Percentiles rank a stretch among this genome's conserved stretches.
These are phyloP conservation scores for Mallotus villosus DNA, from an alignment of 2,797 vertebrate genomes.

Conservation along the genomic window DNA sequence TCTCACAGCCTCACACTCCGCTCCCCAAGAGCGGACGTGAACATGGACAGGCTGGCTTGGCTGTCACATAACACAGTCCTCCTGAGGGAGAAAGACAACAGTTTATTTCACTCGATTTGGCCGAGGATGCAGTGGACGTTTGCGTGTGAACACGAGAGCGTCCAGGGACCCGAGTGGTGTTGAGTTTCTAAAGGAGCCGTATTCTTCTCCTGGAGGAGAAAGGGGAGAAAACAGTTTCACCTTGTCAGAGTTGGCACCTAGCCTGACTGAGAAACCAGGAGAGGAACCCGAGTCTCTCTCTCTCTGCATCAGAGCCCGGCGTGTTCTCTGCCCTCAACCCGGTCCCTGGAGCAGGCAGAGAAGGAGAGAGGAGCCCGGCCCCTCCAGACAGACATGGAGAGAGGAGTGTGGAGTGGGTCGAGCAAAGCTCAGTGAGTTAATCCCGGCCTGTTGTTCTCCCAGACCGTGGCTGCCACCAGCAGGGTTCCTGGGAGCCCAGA, in stretches of 20 bases:
- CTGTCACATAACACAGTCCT: conserved; percentile 33
- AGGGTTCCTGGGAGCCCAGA: conserved; percentile 47
- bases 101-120: conserved; percentile 57
- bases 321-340: conserved; percentile 53
- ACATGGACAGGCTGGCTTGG: conserved; percentile 57
- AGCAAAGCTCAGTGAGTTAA: conserved; percentile 48
- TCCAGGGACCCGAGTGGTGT: conserved; percentile 47
- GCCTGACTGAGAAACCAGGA: conserved; percentile 30
- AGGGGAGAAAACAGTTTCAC: conserved; percentile 17
- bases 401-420: conserved; percentile 6
- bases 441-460: conserved; percentile 38
- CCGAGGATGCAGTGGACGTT: conserved; percentile 26
- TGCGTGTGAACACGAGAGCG: conserved; percentile 25
- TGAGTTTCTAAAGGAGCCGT: conserved; percentile 46
- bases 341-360: conserved; percentile 40
- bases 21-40: conserved; percentile 52
- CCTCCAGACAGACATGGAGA: conserved; percentile 29
- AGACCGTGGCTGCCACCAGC: conserved; percentile 56
- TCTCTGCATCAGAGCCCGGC: conserved; percentile 30
- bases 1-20: conserved; percentile 36
- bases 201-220: conserved; percentile 45
- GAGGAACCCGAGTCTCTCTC: conserved; percentile 46
- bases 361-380: conserved; percentile 10
- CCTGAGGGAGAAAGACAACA: conserved; percentile 44
- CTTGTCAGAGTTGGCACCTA: conserved; percentile 36